Conservation (phyloP, 2,888 invertebrate species). For the Dilophus febrilis region DNA sequence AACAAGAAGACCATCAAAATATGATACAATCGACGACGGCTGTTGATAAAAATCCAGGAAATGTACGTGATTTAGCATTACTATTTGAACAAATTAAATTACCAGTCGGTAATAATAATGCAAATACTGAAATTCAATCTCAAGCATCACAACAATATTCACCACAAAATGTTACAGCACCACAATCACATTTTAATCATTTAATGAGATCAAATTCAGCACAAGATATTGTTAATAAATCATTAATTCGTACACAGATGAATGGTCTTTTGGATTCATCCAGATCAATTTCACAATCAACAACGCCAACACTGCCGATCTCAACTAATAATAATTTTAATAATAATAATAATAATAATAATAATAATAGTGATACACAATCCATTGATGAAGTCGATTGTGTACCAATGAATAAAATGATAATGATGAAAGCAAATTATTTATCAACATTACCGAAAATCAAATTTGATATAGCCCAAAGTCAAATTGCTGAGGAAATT, state of each 20-base stretch:
- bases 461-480: conserved; percentile 29
- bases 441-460: conserved; percentile 20
- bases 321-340: conserved; percentile 11
- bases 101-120: too few relatives aligned
- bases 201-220: conserved; percentile 20
- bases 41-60: conserved; percentile 19
- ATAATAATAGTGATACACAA: conserved; percentile 1
- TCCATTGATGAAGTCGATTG: conserved; percentile 10
- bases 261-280: conserved; percentile 30
- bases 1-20: conserved; percentile 25
- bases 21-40: conserved; percentile 4
- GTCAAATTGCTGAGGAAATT: conserved; percentile 38
- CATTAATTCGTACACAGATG: conserved; percentile 31
- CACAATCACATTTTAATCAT: conserved; percentile 1
- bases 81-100: conserved; percentile 49
- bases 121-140: neutral
- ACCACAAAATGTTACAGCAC: conserved; percentile 4
- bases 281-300: conserved; percentile 20
- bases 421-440: neutral
- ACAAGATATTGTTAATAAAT: conserved; percentile 21
- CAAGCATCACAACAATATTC: conserved; percentile 1
- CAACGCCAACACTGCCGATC: conserved; percentile 16
- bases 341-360: neutral
- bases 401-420: conserved; percentile 4
- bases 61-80: conserved; percentile 65